Base-by-base conservation (phyloP, 2,113 vertebrate species). In the Sylvia atricapilla region DNA sequence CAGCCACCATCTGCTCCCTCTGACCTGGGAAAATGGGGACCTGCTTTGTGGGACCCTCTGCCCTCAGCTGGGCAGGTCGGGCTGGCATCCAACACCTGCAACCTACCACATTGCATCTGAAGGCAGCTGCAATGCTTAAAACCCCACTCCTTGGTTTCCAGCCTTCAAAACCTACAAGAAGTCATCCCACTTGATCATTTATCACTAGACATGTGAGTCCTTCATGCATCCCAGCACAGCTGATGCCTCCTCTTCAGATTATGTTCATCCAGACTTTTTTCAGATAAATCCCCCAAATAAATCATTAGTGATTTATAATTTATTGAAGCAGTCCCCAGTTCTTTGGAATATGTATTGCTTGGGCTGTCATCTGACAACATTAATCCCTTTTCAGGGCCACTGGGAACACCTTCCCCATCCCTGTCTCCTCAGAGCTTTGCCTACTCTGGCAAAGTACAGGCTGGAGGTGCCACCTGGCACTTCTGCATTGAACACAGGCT, bases 381-480 rank as follows among this genome's bases (percentile, higher is more conserved):
- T 44, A 75, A 93, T 94, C 18, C 2, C 44, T 94, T 89, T 84
- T 59, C 5, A 4, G 66, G 82, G 53, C 89, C 41, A 69, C 41
- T 43, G 73, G 89, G 69, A 92, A 64, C 77, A 89, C 62, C 35
- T 43, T 93, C 31, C 52, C n/a, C 30, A 23, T 55, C 39, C 41
- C 58, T 58, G 63, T 35, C 50, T 78, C 83, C 86, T 77, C 83
- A 47, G 74, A 94, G 77, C 31, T 93, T 93, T 56, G 67, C 56
- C 0, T 0, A 7, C 47, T 74, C 59, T 67, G 33, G 66, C 41
- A 49, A 87, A 78, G 58, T 8, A 63, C 33, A 60, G 84, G 49
- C 84, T 82, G 87, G 91, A 91, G 87, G 70, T 82, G 58, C 89
- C 93, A 89, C 93, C 53, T 93, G 89, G 81, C 69, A 82, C 31